These are phyloP conservation scores for Plotosus lineatus DNA, from an alignment of 2,113 vertebrate species.

Conservation along the genomic window DNA sequence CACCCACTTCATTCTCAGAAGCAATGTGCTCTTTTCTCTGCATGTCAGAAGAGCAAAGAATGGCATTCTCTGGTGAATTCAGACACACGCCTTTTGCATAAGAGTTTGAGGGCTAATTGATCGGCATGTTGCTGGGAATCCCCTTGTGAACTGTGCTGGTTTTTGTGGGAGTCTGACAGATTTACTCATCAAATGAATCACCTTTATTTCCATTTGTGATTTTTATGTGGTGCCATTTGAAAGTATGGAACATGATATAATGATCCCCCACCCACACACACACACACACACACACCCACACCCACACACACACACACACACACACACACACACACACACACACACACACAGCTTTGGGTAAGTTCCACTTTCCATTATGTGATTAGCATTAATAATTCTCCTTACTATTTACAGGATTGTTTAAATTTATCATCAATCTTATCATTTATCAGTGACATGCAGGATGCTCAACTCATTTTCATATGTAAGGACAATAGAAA, in stretches of 20 bases:
- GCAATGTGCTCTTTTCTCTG: conserved; percentile 11
- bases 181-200: conserved; percentile 37
- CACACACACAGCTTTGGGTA: not conserved
- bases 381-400: not conserved
- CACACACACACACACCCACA: too few relatives aligned
- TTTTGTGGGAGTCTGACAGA: conserved; percentile 30
- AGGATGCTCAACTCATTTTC: not conserved
- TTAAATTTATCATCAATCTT: not conserved
- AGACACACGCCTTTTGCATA: not conserved
- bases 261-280: not conserved
- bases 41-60: not conserved
- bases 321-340: too few relatives aligned
- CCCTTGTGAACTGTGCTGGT: conserved; percentile 5
- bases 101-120: not conserved
- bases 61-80: not conserved
- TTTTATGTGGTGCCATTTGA: not conserved
- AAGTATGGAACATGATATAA: conserved; percentile 31
- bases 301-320: too few relatives aligned
- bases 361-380: conserved; percentile 23
- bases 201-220: conserved; percentile 33
- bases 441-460: not conserved
- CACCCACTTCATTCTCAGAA: conserved; percentile 20
- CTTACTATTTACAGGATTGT: not conserved
- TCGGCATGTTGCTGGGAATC: conserved; percentile 25
- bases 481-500: not conserved